Base-by-base conservation (phyloP, 2,113 vertebrate genomes). In the Aramus guarauna region DNA sequence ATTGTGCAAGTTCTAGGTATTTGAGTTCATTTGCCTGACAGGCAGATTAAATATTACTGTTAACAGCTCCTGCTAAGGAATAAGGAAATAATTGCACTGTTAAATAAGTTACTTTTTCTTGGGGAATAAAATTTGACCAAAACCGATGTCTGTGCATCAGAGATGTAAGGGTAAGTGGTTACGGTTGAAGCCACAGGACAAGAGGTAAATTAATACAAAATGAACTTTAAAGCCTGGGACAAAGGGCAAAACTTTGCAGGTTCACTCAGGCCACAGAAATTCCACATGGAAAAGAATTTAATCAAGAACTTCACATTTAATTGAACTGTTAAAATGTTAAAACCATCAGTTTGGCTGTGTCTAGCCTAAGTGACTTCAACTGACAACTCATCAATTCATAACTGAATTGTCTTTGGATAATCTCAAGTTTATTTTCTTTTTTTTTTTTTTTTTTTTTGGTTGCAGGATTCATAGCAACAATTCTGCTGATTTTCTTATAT, bases 81-180 rank as follows among this genome's bases (percentile, higher is more conserved):
- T 62, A 79, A 76, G 23, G 53, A 74, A 75, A 36, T 37, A 56
- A 56, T 50, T 79, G 37, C n/a, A 15, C 17, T 79, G 43, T 72
- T 95, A 72, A 88, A 92, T 53, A 79, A 72, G n/a, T 83, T 82
- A 75, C 63, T 45, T 78, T 88, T 79, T 66, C 78, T 50, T 58
- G 32, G 29, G n/a, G 21, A 74, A 34, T 88, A 37, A 85, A 59
- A 67, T 79, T 41, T 83, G 21, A 63, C 29, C 37, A 67, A n/a
- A 62, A 72, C 56, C 26, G 39, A 75, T 18, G 39, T 71, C 12
- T 0, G 0, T 43, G 50, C 19, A 16, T 64, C 39, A 64, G 43
- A 60, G 11, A 14, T 52, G 11, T 55, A 45, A 76, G 43, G 27
- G 11, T 17, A 75, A 83, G 29, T 8, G 6, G 62, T 68, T 75